Evolutionary conservation across 1,140 invertebrate species (phyloP), one percentile per base, ranked within the genome.

Genomic region (Diabrotica virgifera): DNA sequence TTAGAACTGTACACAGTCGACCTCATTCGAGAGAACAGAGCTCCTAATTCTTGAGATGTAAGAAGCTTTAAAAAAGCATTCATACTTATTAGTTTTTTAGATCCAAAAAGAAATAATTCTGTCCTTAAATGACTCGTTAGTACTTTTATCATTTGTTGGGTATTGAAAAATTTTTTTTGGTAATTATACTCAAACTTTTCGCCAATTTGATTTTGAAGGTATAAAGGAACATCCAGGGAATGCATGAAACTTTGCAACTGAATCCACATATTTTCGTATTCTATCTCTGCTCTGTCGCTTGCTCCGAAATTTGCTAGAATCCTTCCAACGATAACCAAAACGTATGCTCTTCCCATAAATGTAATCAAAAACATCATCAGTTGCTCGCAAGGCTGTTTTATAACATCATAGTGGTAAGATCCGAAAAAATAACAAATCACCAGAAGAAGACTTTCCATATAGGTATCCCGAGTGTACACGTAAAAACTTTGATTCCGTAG

Each of bases 141-240:
- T 8, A 46, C n/a, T 8, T 8, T 46, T n/a, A 46, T 46, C 40
- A 46, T 46, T 46, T 46, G 40, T 6, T 46, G 8, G 8, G n/a
- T n/a, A n/a, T 46, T 46, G 6, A 46, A 46, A 46, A 46, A 46
- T n/a, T 46, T 46, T 46, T n/a, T 46, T 46, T 46, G 40, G 40
- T 46, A 46, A 46, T n/a, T 46, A n/a, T 46, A 46, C n/a, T 46
- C 40, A 46, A 46, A 46, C n/a, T n/a, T 46, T n/a, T 46, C 40
- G 5, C 8, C n/a, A 46, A 46, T n/a, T 46, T 46, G 40, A 46
- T 46, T n/a, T 46, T 46, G 8, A 46, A 46, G 8, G n/a, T 46
- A 8, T 8, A 8, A 10, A 46, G 40, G 40, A 46, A 46, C 40
- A 46, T 46, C 8, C 40, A 10, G 40, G 2, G 40, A 8, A n/a